phyloP scores from a whole-genome alignment of 2,113 vertebrate species.

The Bombycilla garrulus region DNA sequence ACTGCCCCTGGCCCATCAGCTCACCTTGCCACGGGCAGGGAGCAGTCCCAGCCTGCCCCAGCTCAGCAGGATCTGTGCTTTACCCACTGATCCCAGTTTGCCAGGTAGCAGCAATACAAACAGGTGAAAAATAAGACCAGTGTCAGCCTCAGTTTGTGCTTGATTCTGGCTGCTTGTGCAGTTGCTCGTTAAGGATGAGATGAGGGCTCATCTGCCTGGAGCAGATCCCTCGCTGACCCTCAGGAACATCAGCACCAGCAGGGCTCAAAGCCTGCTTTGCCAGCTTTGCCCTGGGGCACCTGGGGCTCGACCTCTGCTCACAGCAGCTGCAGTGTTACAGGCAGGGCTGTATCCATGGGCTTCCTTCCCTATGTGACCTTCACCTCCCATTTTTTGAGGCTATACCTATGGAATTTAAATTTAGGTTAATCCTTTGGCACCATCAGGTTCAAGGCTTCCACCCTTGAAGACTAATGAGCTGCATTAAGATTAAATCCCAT shows the following conservation, averaged over 20 bases:
- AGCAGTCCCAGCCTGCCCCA: background rate
- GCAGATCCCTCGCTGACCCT: background rate
- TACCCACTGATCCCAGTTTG: rapidly evolving
- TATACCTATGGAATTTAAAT: background rate
- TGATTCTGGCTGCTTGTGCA: background rate
- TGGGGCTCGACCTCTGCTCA: background rate
- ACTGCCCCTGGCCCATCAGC: background rate
- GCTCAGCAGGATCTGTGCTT: no score
- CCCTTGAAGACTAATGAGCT: background rate
- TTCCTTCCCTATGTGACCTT: background rate
- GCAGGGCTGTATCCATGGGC: background rate
- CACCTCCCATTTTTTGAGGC: background rate
- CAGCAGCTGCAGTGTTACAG: background rate
- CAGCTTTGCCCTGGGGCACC: background rate
- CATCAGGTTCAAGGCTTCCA: background rate
- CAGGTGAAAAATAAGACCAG: background rate
- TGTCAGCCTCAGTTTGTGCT: rapidly evolving
- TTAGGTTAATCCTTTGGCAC: background rate
- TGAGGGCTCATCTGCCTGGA: no score
- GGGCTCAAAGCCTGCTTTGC: background rate
- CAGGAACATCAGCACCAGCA: background rate
- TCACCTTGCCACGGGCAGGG: rapidly evolving
- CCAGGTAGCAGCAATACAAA: background rate
- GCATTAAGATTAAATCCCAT: constrained; percentile 1
- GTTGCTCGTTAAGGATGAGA: background rate